Evolutionary conservation across 2,888 invertebrate genomes (phyloP).

Genomic region (Elegia similella): DNA sequence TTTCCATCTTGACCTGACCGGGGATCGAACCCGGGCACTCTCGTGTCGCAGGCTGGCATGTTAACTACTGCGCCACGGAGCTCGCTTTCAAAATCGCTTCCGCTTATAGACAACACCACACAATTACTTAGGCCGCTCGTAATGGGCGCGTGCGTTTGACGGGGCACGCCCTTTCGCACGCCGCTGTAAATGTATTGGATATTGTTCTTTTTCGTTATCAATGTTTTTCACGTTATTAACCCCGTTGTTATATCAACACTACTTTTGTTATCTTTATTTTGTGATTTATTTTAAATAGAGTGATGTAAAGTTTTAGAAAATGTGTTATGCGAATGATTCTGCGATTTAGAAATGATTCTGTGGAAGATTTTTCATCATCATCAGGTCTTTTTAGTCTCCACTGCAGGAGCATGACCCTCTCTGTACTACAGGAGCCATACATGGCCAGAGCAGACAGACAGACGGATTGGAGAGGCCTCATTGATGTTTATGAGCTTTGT

Average conservation of each 20-base stretch:
- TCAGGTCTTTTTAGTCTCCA: no score
- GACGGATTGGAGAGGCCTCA: no score
- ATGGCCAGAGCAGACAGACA: no score
- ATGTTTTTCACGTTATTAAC: slow-evolving; percentile 38
- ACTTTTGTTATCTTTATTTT: neutral
- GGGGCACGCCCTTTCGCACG: slow-evolving; percentile 61
- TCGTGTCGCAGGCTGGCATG: no score
- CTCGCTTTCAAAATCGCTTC: slow-evolving; percentile 24
- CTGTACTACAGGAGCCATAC: no score
- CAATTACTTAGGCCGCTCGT: slow-evolving; percentile 38
- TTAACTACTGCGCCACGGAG: no score
- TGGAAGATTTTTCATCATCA: no score
- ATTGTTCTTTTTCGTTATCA: slow-evolving; percentile 52
- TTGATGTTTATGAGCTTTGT: no score
- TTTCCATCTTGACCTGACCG: no score
- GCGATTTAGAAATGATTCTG: no score
- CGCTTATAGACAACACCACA: slow-evolving; percentile 32
- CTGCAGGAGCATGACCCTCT: no score
- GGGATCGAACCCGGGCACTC: no score
- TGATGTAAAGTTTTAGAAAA: neutral
- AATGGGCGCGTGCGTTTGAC: slow-evolving; percentile 72
- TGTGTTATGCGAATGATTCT: neutral
- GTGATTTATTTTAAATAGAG: neutral
- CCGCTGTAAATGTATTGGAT: slow-evolving; percentile 64
- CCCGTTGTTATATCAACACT: slow-evolving; percentile 13